Conservation (phyloP, 2,797 vertebrate genomes). For the Sandelia bainsii region DNA sequence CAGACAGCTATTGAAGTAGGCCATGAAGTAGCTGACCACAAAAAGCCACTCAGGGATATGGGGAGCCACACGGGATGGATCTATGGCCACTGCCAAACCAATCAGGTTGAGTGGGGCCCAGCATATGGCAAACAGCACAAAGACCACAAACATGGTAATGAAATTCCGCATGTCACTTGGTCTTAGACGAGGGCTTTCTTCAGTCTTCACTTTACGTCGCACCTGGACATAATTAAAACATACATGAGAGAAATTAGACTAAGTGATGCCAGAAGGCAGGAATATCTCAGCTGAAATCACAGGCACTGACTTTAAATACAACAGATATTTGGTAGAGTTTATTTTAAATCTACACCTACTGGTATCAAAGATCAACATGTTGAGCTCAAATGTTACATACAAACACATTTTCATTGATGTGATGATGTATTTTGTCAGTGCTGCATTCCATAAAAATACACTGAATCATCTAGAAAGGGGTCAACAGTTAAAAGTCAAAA, state of each 20-base stretch:
- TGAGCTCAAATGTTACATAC: conserved; percentile 18
- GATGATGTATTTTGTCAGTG: conserved; percentile 11
- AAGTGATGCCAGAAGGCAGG: neutral
- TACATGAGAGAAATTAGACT: conserved; percentile 10
- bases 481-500: conserved; percentile 29
- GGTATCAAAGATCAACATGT: conserved; percentile 5
- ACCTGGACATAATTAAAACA: conserved; percentile 68
- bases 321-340: too few relatives aligned
- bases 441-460: conserved; percentile 21
- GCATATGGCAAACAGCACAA: conserved; percentile 89
- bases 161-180: conserved; percentile 88
- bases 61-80: conserved; percentile 81
- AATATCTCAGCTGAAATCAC: conserved; percentile 18
- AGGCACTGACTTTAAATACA: neutral
- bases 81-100: conserved; percentile 85
- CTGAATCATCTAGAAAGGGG: conserved; percentile 9
- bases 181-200: conserved; percentile 79
- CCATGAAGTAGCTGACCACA: conserved; percentile 89
- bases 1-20: conserved; percentile 89
- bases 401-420: conserved; percentile 19
- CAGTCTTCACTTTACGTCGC: conserved; percentile 83
- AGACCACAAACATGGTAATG: conserved; percentile 90
- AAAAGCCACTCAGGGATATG: conserved; percentile 86
- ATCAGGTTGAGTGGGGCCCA: conserved; percentile 90
- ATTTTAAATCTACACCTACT: neutral